Percentiles rank a stretch among this genome's conserved stretches.
Conservation (phyloP, 2,888 invertebrate genomes). For the Melanargia galathea region DNA sequence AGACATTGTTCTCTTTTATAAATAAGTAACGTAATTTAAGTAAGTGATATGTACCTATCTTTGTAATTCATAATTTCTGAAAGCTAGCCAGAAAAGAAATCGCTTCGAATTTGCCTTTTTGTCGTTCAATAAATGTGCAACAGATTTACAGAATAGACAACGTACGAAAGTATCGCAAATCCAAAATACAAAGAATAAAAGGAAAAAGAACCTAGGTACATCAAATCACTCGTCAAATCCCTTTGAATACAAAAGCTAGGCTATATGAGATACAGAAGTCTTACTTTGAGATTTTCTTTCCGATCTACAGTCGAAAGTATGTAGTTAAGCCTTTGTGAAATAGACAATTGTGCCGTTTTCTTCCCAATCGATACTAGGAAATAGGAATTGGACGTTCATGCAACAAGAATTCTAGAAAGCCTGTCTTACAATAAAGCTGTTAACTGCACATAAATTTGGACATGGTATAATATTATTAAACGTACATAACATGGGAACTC, state of each 20-base stretch:
- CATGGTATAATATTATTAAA: too few relatives aligned
- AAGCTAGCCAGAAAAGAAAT: not conserved
- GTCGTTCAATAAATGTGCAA: too few relatives aligned
- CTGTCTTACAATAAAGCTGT: not conserved
- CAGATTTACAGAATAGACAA: too few relatives aligned
- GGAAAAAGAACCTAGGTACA: not conserved
- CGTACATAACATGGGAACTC: too few relatives aligned
- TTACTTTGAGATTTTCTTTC: not conserved
- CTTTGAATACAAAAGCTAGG: not conserved
- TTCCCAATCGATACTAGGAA: conserved; percentile 31
- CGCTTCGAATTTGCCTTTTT: too few relatives aligned
- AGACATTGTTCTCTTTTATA: too few relatives aligned
- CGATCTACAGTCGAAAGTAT: conserved; percentile 31
- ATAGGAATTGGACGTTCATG: conserved; percentile 16
- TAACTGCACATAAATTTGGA: too few relatives aligned
- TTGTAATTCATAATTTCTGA: too few relatives aligned
- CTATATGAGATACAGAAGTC: not conserved
- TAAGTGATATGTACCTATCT: too few relatives aligned
- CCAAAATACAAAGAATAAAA: conserved; percentile 8
- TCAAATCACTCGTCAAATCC: conserved; percentile 10
- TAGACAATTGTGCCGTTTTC: conserved; percentile 30
- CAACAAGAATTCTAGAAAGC: not conserved
- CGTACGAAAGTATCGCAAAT: not conserved
- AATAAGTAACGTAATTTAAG: too few relatives aligned
- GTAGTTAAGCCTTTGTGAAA: conserved; percentile 24